Evolutionary conservation across 2,113 vertebrate genomes (phyloP).

Genomic region (Oncorhynchus kisutch): DNA sequence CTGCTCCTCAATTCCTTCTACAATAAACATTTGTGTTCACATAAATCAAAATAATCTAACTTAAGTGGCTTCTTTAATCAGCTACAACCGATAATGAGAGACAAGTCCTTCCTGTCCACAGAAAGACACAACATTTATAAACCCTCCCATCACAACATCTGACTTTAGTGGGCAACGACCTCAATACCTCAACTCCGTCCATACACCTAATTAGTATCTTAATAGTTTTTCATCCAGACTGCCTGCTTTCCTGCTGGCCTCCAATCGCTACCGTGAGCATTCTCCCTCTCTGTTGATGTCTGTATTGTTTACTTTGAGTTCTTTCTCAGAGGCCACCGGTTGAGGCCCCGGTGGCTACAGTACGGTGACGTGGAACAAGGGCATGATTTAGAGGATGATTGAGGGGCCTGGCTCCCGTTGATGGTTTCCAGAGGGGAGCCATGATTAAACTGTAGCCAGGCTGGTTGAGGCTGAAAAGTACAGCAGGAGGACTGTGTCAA

Average conservation of each 20-base stretch:
- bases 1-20: constrained; percentile 3
- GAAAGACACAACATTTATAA: constrained; percentile 41
- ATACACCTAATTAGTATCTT: not conserved
- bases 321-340: too few relatives aligned
- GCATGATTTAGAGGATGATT: constrained; percentile 9
- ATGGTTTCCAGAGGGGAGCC: constrained; percentile 18
- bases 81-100: constrained; percentile 10
- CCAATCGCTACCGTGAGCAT: not conserved
- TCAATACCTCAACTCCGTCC: too few relatives aligned
- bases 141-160: not conserved
- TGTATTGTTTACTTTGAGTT: not conserved
- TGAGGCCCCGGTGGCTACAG: constrained; percentile 9
- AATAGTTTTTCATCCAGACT: not conserved
- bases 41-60: constrained; percentile 1
- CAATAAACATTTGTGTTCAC: constrained; percentile 24
- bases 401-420: constrained; percentile 4
- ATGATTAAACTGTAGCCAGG: not conserved
- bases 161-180: too few relatives aligned
- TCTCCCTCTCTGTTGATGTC: not conserved
- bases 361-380: constrained; percentile 15
- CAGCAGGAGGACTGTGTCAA: too few relatives aligned
- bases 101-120: constrained; percentile 20
- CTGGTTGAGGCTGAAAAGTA: too few relatives aligned
- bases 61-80: constrained; percentile 68
- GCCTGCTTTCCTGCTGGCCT: too few relatives aligned